phyloP scores from a whole-genome alignment of 30 jellyfish, hydroid and myxozoan genomes.

The Cassiopea xamachana region DNA sequence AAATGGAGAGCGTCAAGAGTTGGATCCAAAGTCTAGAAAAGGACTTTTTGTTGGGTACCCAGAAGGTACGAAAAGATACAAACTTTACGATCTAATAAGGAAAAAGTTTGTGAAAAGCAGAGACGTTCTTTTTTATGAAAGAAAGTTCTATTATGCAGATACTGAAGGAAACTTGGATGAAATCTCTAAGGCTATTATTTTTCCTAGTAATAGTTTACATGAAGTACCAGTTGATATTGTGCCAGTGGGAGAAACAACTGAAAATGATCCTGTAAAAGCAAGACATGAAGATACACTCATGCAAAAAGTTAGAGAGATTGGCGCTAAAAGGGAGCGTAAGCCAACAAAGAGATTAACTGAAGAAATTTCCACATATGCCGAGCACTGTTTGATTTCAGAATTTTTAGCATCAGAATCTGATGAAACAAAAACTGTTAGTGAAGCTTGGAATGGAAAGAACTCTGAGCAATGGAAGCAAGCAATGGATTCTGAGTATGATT shows the following conservation, averaged over 20 bases:
- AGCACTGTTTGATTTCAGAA: constrained; percentile 27
- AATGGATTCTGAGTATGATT: constrained; percentile 12
- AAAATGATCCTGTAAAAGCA: constrained; percentile 44
- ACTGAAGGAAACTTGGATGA: constrained; percentile 21
- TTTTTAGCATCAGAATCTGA: constrained; percentile 16
- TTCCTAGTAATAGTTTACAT: constrained; percentile 12
- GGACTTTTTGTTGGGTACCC: constrained; percentile 64
- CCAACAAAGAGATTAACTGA: constrained; percentile 51
- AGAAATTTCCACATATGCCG: constrained; percentile 11
- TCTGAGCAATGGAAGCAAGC: constrained; percentile 49
- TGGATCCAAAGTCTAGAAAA: constrained; percentile 64
- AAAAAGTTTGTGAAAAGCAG: constrained; percentile 64
- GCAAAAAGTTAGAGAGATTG: constrained; percentile 51
- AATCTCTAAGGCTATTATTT: constrained; percentile 4
- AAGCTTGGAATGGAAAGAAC: constrained; percentile 26
- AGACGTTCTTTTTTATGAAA: constrained; percentile 49
- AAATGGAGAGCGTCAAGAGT: constrained; percentile 47
- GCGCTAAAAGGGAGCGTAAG: constrained; percentile 42
- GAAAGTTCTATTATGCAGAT: constrained; percentile 55
- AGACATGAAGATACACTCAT: constrained; percentile 59
- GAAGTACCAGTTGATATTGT: constrained; percentile 16
- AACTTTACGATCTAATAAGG: constrained; percentile 26
- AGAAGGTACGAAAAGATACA: constrained; percentile 62
- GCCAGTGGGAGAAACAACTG: constrained; percentile 63
- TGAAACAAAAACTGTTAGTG: constrained; percentile 31